Conservation (phyloP, 1,140 invertebrate genomes). For the Laodelphax striatellus region DNA sequence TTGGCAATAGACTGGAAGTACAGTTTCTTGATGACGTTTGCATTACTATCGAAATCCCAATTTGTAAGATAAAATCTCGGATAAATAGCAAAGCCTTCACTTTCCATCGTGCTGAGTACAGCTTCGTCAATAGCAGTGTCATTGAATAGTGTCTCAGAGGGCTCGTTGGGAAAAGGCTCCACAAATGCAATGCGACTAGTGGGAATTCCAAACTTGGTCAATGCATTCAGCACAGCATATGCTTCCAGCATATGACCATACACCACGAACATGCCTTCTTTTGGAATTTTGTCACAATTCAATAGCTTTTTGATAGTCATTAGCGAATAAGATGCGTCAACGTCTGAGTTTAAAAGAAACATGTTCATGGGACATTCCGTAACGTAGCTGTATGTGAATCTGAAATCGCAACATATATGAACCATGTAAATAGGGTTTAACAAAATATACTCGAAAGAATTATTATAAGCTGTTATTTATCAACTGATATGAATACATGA, state of each 20-base stretch:
- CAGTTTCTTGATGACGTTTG: neutral
- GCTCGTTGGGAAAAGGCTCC: conserved; percentile 30
- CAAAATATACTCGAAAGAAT: too few species aligned
- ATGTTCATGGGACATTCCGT: neutral
- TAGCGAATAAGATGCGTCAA: conserved; percentile 29
- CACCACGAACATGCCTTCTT: conserved; percentile 35
- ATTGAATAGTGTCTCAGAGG: conserved; percentile 22
- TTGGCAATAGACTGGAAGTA: neutral
- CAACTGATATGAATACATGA: too few species aligned
- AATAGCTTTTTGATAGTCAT: conserved; percentile 39
- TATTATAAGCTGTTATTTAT: too few species aligned
- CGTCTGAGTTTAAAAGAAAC: conserved; percentile 34
- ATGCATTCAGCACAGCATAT: conserved; percentile 41
- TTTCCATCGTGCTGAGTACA: neutral
- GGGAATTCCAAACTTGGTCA: conserved; percentile 40
- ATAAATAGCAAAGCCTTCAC: neutral
- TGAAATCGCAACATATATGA: neutral
- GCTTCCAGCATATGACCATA: conserved; percentile 48
- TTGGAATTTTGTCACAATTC: conserved; percentile 31
- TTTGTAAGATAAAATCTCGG: neutral
- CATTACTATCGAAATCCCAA: neutral
- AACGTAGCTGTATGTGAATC: neutral
- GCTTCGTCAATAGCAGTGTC: neutral
- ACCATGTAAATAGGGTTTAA: too few species aligned
- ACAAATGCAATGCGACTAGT: conserved; percentile 39